Percentiles rank a stretch among this genome's conserved stretches.
Conservation (phyloP, 1,140 invertebrate genomes). For the Dolichoris vasculosae region DNA sequence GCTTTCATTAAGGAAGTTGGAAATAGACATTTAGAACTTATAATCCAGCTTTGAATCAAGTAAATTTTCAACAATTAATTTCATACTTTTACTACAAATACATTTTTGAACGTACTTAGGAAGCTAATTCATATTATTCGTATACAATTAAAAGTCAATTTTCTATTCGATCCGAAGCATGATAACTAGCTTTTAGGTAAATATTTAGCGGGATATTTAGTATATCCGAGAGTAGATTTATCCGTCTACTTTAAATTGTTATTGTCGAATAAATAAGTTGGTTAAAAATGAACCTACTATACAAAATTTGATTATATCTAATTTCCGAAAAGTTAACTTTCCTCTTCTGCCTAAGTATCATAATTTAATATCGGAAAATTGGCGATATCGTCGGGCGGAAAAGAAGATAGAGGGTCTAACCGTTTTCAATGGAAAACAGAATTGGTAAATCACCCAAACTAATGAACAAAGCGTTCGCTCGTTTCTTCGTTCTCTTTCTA, state of each 20-base stretch:
- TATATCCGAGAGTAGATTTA: background rate
- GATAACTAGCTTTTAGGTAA: background rate
- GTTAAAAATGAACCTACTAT: background rate
- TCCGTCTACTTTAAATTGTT: background rate
- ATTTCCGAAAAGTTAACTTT: background rate
- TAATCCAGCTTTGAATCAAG: slow-evolving; percentile 1
- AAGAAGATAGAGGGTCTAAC: background rate
- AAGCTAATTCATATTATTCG: background rate
- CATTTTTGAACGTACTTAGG: background rate
- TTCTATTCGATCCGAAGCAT: background rate
- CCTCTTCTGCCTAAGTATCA: background rate
- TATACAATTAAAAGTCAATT: slow-evolving; percentile 7
- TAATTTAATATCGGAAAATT: background rate
- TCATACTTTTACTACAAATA: background rate
- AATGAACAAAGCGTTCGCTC: slow-evolving; percentile 39
- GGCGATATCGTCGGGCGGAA: background rate
- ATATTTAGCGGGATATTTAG: too few relatives aligned
- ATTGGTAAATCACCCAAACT: slow-evolving; percentile 21
- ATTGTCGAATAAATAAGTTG: background rate
- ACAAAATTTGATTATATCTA: background rate
- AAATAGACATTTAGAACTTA: background rate
- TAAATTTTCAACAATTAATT: background rate
- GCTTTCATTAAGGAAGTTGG: slow-evolving; percentile 44
- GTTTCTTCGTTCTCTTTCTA: background rate
- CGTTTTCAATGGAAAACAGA: slow-evolving; percentile 12